Evolutionary conservation across 2,888 invertebrate species (phyloP), one percentile per base, ranked within the genome.

Genomic region (Scaptomyza tumidula): DNA sequence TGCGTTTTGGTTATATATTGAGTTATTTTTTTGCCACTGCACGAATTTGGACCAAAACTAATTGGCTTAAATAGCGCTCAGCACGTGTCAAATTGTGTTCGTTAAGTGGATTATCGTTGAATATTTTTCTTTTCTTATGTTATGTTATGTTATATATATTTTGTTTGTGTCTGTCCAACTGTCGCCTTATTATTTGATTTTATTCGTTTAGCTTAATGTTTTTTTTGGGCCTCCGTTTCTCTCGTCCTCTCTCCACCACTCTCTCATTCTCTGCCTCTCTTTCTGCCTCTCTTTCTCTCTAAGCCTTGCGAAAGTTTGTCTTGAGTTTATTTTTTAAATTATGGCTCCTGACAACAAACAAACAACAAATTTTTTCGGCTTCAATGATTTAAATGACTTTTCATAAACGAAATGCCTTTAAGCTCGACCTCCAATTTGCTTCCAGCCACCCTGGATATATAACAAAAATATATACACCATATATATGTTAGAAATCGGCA

Each of bases 381-480:
- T 33, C 48, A 53, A 82, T 83, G 86, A 88, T 86, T 79, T 79
- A 75, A 63, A 78, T 81, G 86, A 82, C 65, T 78, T 59, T 49
- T 37, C 14, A 57, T 16, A 75, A 19, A 19, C 1, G 2, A 19
- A 19, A 24, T 24, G 24, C 24, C 62, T 54, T 14, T 44, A 62
- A 50, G 59, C 78, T 4, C 43, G 53, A 78, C 69, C 62, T 78
- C 56, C 59, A 44, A 45, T 66, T 66, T 44, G 14, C n/a, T 35
- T 19, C 52, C 52, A 27, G 14, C 31, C 52, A 27, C 13, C 31
- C 31, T 29, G 19, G n/a, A 13, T 3, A 13, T 4, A 10, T 24
- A 10, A 10, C 6, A 31, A 14, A 55, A 10, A 60, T 11, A 29
- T 14, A 59, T 19, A 41, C 35, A 48, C 2, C 29, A 10, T 39